phyloP scores from a whole-genome alignment of 2,888 invertebrate species.

The Clunio marinus region DNA sequence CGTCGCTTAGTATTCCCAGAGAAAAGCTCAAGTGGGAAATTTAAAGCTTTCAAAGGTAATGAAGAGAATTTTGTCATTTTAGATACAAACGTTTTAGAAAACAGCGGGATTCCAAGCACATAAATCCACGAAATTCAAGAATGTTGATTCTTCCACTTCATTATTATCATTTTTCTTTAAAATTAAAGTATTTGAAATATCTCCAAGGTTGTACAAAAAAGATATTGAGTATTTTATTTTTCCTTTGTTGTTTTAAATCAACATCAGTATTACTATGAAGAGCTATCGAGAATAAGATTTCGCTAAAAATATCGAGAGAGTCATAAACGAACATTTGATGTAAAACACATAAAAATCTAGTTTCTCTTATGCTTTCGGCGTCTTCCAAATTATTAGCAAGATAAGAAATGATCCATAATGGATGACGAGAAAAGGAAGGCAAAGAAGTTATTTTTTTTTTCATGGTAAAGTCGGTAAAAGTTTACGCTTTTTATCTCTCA shows the following conservation, averaged over 20 bases:
- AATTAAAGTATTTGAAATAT: no score
- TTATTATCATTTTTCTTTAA: no score
- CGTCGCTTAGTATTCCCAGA: no score
- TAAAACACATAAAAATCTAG: slow-evolving; percentile 29
- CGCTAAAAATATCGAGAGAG: slow-evolving; percentile 34
- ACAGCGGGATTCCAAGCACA: no score
- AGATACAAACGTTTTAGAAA: no score
- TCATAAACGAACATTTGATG: slow-evolving; percentile 19
- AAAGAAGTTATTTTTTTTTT: slow-evolving; percentile 14
- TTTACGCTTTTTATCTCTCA: slow-evolving; percentile 35
- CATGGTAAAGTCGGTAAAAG: slow-evolving; percentile 17
- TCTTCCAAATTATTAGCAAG: background rate
- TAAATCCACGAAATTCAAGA: no score
- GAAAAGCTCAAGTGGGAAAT: no score
- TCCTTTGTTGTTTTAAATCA: background rate
- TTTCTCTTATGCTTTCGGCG: background rate
- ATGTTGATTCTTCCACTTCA: no score
- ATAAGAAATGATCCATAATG: background rate
- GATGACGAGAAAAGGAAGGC: background rate
- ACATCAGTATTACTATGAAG: background rate
- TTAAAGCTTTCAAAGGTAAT: no score
- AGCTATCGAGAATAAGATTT: slow-evolving; percentile 24
- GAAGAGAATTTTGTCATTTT: no score
- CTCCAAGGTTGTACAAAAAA: no score
- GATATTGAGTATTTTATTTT: no score